Percentiles rank a stretch among this genome's conserved stretches.
Evolutionary conservation across 2,797 vertebrate genomes (phyloP).

Genomic region (Anolis apletophallus): DNA sequence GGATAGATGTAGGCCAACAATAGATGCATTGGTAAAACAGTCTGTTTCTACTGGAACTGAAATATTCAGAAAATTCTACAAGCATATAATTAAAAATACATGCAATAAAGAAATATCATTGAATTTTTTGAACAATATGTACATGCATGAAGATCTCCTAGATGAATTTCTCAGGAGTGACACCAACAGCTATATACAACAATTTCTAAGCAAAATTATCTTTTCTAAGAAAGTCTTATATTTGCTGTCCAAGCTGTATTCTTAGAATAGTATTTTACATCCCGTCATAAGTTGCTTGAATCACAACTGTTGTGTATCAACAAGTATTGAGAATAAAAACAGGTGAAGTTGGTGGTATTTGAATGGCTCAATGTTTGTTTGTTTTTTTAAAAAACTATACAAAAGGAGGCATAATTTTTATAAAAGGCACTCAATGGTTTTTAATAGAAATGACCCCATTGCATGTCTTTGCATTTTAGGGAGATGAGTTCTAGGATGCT

Average conservation of each 20-base stretch:
- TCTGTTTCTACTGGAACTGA: neutral
- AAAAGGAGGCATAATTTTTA: neutral
- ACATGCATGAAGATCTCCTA: neutral
- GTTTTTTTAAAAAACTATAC: neutral
- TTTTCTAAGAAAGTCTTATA: neutral
- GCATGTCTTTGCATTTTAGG: neutral
- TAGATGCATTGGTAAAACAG: neutral
- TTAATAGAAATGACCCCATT: neutral
- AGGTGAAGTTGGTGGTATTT: neutral
- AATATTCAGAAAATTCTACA: neutral
- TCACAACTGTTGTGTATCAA: no score
- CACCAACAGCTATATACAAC: neutral
- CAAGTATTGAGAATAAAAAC: neutral
- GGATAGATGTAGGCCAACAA: neutral
- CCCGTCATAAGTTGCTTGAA: neutral
- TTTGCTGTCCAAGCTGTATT: conserved; percentile 10
- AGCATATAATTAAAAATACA: neutral
- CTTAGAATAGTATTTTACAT: conserved; percentile 8
- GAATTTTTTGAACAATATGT: neutral
- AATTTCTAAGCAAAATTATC: neutral
- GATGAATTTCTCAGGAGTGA: neutral
- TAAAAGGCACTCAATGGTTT: neutral
- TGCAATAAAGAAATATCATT: neutral
- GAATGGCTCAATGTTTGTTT: neutral
- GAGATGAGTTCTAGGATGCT: neutral